Evolutionary conservation across 2,888 invertebrate species (phyloP), one percentile per base, ranked within the genome.

Genomic region (Hedya salicella): DNA sequence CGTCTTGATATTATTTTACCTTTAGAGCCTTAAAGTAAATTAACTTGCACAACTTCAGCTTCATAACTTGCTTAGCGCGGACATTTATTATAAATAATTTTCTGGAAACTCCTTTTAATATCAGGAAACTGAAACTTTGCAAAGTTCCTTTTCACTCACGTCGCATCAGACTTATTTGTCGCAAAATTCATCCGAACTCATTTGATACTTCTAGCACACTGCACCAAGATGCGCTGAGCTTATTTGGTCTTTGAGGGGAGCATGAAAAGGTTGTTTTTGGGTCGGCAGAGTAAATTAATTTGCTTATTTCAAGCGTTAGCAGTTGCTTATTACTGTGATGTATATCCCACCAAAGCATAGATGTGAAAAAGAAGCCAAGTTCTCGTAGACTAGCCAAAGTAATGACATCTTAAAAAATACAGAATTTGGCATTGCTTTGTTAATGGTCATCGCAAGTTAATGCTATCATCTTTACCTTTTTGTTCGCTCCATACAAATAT

Each of bases 281-380:
- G 17, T 42, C 5, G 42, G 30, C 30, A 4, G 0, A 5, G 32
- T 11, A 6, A 32, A 57, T 64, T 57, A 14, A 56, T 63, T 56
- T 49, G 63, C 14, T 50, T 57, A 32, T 46, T 42, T 32, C 21
- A 8, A 57, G 64, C 50, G 50, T 19, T 21, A 57, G 19, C 17
- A 50, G 49, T 16, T 50, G 36, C 42, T 59, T 50, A 64, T 52
- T 52, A 59, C 57, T 36, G 16, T 50, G 57, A 57, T 57, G 50
- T 36, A 50, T 36, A 11, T 30, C 44, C 40, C 19, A 32, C 14
- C 17, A 25, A 25, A 6, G 25, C 6, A 6, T 4, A 25, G 25
- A 6, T 4, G 6, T 4, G 25, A 6, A 6, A 0, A 6, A 6
- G 25, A 6, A 25, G 6, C 2, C 2, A 25, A 0, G 0, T 1